A percentile compares a stretch with the other conserved stretches of the same genome.
Evolutionary conservation across 2,113 vertebrate genomes (phyloP).

Genomic region (Gavia stellata): DNA sequence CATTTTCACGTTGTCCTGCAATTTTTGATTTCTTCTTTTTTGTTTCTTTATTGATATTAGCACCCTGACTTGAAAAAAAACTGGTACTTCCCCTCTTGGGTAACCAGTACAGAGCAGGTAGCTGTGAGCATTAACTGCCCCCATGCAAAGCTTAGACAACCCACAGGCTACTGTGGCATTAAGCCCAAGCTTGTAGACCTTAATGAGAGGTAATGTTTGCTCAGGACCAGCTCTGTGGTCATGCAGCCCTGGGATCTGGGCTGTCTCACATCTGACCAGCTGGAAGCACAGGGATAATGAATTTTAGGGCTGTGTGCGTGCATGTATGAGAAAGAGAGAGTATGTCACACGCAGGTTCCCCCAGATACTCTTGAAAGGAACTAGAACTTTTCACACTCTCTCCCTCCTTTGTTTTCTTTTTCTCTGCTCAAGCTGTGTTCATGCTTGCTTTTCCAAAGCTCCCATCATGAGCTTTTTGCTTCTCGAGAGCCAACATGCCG

Average conservation of each 20-base stretch:
- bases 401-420: neutral
- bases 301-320: neutral
- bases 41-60: neutral
- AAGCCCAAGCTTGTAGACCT: neutral
- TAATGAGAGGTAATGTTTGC: neutral
- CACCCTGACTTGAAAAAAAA: neutral
- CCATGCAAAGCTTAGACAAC: neutral
- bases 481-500: constrained; percentile 13
- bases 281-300: neutral
- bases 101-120: neutral
- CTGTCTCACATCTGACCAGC: neutral
- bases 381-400: constrained; percentile 12
- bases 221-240: neutral
- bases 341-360: neutral
- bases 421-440: constrained; percentile 30
- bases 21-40: neutral
- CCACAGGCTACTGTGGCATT: neutral
- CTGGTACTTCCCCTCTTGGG: neutral
- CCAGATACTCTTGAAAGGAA: neutral
- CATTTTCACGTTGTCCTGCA: neutral
- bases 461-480: constrained; percentile 58
- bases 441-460: constrained; percentile 55
- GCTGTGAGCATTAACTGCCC: neutral
- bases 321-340: neutral
- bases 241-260: neutral